Base-by-base conservation (phyloP, 2,113 vertebrate genomes). In the Pseudorhombus dupliciocellatus region DNA sequence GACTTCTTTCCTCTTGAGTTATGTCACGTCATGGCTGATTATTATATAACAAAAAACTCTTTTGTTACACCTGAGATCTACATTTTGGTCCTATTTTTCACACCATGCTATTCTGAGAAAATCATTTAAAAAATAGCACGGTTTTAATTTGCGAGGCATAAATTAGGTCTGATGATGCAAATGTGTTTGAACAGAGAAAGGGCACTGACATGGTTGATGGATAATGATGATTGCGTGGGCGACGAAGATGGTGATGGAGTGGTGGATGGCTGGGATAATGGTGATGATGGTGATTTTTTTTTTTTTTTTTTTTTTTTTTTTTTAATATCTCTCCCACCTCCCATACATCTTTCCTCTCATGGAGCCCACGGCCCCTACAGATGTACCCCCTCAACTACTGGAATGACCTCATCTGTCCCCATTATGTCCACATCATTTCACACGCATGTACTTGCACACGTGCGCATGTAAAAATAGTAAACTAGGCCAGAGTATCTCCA, bases 371-470 rank as follows among this genome's bases (percentile, higher is more conserved):
- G 58, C 79, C 81, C 77, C 67, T 78, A 88, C 89, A 89, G 90
- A 86, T 92, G 88, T 26, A 24, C 68, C 73, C 26, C 75, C 77
- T 22, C 76, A 69, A 59, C 65, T 56, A 28, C 77, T 66, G 46
- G 46, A 74, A 12, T 87, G 80, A 86, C 88, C 88, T 84, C 84
- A 82, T 88, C 84, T 34, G 89, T 89, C 84, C 89, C 80, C 81
- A 82, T 88, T 87, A 83, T 73, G 86, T 87, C 84, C 75, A 79
- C 77, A 70, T 83, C 70, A 77, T 75, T 76, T 16, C 79, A 81
- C 84, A 79, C 22, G 20, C 81, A 51, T 73, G 51, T 51, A 25
- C 51, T 58, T 5, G 34, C 68, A 73, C 66, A 75, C 66, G 7
- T 51, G 54, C 79, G 42, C 34, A 62, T 69, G 62, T 81, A 82